These are phyloP conservation scores for Thalassoma bifasciatum DNA, from an alignment of 2,113 vertebrate genomes.

Conservation along the genomic window DNA sequence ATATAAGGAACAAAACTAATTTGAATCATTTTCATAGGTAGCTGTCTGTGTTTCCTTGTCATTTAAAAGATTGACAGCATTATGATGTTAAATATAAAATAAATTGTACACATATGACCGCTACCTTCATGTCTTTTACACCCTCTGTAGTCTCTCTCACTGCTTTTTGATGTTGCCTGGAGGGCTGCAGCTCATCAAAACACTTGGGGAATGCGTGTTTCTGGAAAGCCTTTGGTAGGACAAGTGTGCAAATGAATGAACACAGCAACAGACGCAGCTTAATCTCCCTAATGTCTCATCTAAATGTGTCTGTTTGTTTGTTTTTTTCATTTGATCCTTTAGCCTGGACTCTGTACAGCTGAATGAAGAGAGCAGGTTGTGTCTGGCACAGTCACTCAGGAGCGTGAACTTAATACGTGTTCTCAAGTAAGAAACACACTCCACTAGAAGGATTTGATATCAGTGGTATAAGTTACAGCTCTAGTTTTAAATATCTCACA, in stretches of 20 bases:
- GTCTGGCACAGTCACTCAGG: slow-evolving; percentile 72
- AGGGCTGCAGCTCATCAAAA: slow-evolving; percentile 56
- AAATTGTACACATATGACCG: background rate
- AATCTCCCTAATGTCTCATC: background rate
- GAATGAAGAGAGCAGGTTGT: slow-evolving; percentile 47
- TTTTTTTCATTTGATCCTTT: slow-evolving; percentile 12
- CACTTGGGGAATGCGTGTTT: slow-evolving; percentile 51
- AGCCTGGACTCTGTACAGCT: slow-evolving; percentile 84
- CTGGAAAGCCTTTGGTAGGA: slow-evolving; percentile 77
- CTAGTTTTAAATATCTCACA: background rate
- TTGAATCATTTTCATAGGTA: too few relatives aligned
- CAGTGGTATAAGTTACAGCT: background rate
- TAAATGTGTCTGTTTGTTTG: background rate
- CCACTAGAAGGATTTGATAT: background rate
- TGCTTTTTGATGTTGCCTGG: slow-evolving; percentile 61
- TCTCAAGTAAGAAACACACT: slow-evolving; percentile 81
- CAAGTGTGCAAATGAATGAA: background rate
- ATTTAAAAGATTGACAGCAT: background rate
- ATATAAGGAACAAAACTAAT: too few relatives aligned
- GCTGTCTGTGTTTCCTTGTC: background rate
- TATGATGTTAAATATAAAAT: background rate
- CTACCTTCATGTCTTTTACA: background rate
- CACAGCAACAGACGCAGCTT: background rate
- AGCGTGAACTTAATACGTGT: slow-evolving; percentile 72
- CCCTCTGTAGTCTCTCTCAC: slow-evolving; percentile 69